A percentile compares a stretch with the other conserved stretches of the same genome.
phyloP scores from a whole-genome alignment of 2,797 vertebrate species.

The Rhadinocentrus ornatus region DNA sequence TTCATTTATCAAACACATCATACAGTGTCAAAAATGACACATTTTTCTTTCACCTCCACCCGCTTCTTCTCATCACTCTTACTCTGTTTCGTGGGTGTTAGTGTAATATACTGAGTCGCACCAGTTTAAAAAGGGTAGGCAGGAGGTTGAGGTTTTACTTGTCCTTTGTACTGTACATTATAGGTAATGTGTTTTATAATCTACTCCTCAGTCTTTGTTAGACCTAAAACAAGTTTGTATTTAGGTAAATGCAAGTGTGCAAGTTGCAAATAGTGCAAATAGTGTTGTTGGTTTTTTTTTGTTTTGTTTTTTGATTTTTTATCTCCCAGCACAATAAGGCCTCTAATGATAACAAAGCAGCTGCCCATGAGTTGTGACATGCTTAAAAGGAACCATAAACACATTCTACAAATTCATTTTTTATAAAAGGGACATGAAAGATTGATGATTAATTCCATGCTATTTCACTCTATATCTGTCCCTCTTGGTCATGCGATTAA shows the following conservation, averaged over 20 bases:
- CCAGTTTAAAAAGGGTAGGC: constrained; percentile 48
- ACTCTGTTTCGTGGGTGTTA: constrained; percentile 44
- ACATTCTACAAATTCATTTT: constrained; percentile 1
- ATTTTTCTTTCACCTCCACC: constrained; percentile 43
- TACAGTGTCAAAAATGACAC: constrained; percentile 39
- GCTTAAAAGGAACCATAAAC: background rate
- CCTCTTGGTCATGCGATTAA: constrained; percentile 66
- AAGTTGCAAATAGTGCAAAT: background rate
- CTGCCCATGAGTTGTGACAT: background rate
- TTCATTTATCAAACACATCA: constrained; percentile 35
- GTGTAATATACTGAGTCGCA: constrained; percentile 40
- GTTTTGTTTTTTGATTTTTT: background rate
- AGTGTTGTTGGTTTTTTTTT: too few relatives aligned
- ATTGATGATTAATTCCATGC: constrained; percentile 47
- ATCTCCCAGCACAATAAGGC: background rate
- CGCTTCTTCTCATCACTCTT: background rate
- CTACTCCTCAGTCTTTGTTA: constrained; percentile 35
- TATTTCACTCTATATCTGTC: constrained; percentile 51
- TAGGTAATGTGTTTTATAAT: constrained; percentile 47
- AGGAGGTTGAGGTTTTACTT: constrained; percentile 42
- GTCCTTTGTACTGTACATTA: constrained; percentile 41
- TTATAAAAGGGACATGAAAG: background rate
- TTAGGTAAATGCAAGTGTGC: constrained; percentile 3
- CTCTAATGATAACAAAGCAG: background rate
- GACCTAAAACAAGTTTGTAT: constrained; percentile 22